Evolutionary conservation across 2,797 vertebrate species (phyloP).

Genomic region (Microchirus variegatus): DNA sequence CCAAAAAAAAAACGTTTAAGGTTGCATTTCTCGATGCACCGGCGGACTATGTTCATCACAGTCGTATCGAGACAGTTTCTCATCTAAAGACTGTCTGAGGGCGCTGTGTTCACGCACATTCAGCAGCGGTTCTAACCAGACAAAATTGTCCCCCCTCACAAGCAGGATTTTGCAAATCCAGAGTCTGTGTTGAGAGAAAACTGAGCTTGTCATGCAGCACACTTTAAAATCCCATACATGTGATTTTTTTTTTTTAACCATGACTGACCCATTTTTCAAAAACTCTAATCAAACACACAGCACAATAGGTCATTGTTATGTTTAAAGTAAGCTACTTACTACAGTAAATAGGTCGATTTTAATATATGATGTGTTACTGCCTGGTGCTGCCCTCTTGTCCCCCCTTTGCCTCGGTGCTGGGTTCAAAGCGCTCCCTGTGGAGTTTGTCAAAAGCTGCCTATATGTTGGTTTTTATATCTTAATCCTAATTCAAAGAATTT

Average conservation of each 20-base stretch:
- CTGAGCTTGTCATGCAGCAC: constrained; percentile 44
- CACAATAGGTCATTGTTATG: constrained; percentile 70
- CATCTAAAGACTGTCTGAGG: too few species aligned
- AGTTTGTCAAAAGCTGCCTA: constrained; percentile 23
- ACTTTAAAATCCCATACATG: constrained; percentile 69
- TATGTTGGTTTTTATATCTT: constrained; percentile 28
- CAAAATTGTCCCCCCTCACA: too few species aligned
- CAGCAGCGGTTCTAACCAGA: too few species aligned
- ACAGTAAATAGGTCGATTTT: constrained; percentile 64
- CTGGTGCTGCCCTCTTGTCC: constrained; percentile 51
- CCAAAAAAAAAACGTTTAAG: too few species aligned
- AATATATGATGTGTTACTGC: constrained; percentile 69
- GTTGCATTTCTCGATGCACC: too few species aligned
- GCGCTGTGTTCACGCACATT: too few species aligned
- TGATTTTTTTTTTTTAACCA: constrained; percentile 72
- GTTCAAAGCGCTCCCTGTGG: constrained; percentile 13
- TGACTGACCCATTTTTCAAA: constrained; percentile 64
- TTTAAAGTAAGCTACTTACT: constrained; percentile 67
- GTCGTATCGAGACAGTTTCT: too few species aligned
- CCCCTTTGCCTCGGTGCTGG: constrained; percentile 13
- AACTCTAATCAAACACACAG: constrained; percentile 60
- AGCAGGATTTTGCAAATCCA: constrained; percentile 34
- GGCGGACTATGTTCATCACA: too few species aligned
- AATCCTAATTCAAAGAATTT: constrained; percentile 48
- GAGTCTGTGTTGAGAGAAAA: constrained; percentile 30